phyloP scores from a whole-genome alignment of 2,113 vertebrate genomes.

The Pitta sordida region DNA sequence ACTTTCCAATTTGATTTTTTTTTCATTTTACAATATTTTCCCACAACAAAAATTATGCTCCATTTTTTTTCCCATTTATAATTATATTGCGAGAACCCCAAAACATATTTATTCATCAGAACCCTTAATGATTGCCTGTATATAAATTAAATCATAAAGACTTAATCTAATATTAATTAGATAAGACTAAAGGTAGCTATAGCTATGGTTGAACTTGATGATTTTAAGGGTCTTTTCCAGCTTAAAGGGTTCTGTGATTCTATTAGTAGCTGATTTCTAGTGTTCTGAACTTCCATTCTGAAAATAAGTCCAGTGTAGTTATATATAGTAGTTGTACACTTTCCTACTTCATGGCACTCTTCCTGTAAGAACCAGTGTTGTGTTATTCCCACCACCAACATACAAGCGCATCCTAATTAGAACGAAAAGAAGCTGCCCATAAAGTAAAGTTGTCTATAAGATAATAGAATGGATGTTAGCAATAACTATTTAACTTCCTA shows the following conservation, averaged over 20 bases:
- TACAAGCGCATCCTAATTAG: rapidly evolving
- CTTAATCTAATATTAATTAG: background rate
- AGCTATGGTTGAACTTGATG: rapidly evolving
- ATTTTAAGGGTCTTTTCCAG: background rate
- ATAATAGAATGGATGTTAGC: background rate
- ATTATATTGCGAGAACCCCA: background rate
- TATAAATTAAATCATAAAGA: background rate
- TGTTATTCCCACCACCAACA: background rate
- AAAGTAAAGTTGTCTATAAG: background rate
- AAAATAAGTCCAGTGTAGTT: background rate
- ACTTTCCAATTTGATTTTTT: background rate
- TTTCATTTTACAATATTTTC: background rate
- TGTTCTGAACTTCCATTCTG: background rate
- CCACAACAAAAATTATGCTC: background rate
- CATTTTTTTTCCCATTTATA: background rate
- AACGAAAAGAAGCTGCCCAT: background rate
- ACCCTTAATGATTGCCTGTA: background rate
- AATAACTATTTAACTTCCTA: background rate
- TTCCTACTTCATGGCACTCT: background rate
- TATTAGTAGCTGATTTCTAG: background rate
- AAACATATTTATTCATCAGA: background rate
- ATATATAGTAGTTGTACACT: background rate
- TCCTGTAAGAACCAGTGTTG: background rate
- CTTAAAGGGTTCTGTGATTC: background rate
- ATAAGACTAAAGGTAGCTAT: background rate